phyloP scores from a whole-genome alignment of 2,797 vertebrate species.

The Acipenser oxyrinchus region DNA sequence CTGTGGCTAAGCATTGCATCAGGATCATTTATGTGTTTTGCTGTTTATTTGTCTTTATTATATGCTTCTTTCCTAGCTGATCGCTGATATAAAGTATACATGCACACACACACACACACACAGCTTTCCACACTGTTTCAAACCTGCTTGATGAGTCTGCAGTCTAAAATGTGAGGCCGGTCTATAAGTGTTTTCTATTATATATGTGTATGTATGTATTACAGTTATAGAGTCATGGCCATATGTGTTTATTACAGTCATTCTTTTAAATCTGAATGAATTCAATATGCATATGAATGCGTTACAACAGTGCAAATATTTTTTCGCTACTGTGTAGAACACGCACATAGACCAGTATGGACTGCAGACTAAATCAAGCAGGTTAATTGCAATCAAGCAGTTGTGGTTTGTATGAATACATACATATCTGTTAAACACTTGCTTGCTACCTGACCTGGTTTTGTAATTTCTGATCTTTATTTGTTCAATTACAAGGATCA shows the following conservation, averaged over 20 bases:
- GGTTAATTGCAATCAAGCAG: too few species aligned
- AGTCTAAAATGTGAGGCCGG: neutral
- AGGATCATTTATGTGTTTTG: conserved; percentile 62
- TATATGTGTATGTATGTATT: conserved; percentile 19
- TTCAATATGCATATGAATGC: too few species aligned
- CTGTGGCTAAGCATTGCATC: conserved; percentile 59
- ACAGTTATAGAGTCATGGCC: too few species aligned
- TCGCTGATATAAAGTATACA: conserved; percentile 51
- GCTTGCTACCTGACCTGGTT: conserved; percentile 88
- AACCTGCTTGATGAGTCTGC: neutral
- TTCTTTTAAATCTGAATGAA: too few species aligned
- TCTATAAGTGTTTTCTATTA: neutral
- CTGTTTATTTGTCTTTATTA: conserved; percentile 30
- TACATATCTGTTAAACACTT: conserved; percentile 45
- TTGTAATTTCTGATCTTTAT: conserved; percentile 63
- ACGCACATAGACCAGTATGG: too few species aligned
- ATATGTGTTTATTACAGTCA: too few species aligned
- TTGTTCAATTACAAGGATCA: too few species aligned
- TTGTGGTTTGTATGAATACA: neutral
- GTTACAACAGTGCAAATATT: too few species aligned
- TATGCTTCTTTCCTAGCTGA: conserved; percentile 42
- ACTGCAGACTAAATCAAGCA: too few species aligned
- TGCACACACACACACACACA: conserved; percentile 28
- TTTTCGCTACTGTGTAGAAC: too few species aligned
- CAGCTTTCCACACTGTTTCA: conserved; percentile 9